These are phyloP conservation scores for Hafferia zeledoni DNA, from an alignment of 2,797 vertebrate species.

Conservation along the genomic window DNA sequence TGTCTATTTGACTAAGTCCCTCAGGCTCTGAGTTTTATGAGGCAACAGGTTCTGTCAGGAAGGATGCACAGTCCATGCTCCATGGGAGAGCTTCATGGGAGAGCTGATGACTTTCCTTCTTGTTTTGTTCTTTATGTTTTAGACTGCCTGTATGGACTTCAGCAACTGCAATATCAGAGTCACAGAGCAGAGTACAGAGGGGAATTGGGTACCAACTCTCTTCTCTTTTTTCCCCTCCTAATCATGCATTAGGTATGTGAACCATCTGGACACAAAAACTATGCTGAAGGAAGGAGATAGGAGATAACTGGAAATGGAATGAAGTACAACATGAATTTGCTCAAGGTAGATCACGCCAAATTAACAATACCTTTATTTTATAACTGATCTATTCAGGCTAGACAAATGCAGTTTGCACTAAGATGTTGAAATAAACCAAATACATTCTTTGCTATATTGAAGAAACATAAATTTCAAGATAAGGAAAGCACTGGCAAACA, in stretches of 20 bases:
- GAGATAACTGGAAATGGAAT: neutral
- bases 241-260: rapidly evolving
- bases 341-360: neutral
- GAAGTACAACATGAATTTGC: neutral
- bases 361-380: neutral
- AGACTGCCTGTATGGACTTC: neutral
- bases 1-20: slow-evolving; percentile 11
- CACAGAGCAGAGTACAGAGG: neutral
- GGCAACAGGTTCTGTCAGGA: slow-evolving; percentile 28
- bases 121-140: neutral
- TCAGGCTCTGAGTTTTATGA: neutral
- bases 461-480: neutral
- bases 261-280: neutral
- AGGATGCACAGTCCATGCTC: neutral
- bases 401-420: neutral
- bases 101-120: neutral
- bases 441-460: neutral
- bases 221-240: neutral
- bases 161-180: neutral
- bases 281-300: neutral
- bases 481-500: neutral
- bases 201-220: neutral
- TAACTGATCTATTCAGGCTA: neutral
- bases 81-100: neutral
- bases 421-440: neutral